Base-by-base conservation (phyloP, 1,140 invertebrate species). In the Notospermus geniculatus region DNA sequence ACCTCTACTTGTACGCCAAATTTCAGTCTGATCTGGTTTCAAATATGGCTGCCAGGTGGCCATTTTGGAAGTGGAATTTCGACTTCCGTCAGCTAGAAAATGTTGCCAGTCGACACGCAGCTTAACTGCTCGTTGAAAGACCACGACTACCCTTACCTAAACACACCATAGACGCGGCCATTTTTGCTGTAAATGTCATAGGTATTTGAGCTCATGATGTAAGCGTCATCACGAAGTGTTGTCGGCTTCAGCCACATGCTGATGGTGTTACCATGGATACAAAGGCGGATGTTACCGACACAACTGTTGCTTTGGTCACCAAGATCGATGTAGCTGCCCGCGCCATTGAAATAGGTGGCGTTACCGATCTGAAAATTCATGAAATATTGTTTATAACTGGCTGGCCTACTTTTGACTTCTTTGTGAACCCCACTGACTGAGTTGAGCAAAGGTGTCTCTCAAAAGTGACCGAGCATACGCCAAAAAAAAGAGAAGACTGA, bases 251-350 rank as follows among this genome's bases (percentile, higher is more conserved):
- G 52, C 68, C 67, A 72, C 27, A 81, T 53, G 1, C 72, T 71
- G 9, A 77, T 61, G 11, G 78, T 81, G 27, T 80, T 41, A 36
- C 79, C 79, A 52, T 79, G 69, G n/a, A 62, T 64, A 57, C 79
- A 81, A 23, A 68, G 57, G 17, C 71, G 69, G 15, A 80, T 64
- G 59, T 81, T 77, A 23, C 71, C 77, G 41, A 80, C 64, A 59
- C 79, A 81, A 45, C 60, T 68, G 53, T 75, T 62, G 27, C 59
- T 52, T 32, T 77, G 72, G 17, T 64, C 30, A 1, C 75, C 77
- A 17, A 81, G 60, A 55, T 73, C 69, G 0, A 80, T 62, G 62
- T 73, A 79, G 54, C 79, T 70, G 17, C 74, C 69, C 7, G 55
- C 69, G 43, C 79, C 76, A 60, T 69, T 62, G 13, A 78, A 58